Evolutionary conservation across 2,888 invertebrate species (phyloP).

Genomic region (Sepiola atlantica): DNA sequence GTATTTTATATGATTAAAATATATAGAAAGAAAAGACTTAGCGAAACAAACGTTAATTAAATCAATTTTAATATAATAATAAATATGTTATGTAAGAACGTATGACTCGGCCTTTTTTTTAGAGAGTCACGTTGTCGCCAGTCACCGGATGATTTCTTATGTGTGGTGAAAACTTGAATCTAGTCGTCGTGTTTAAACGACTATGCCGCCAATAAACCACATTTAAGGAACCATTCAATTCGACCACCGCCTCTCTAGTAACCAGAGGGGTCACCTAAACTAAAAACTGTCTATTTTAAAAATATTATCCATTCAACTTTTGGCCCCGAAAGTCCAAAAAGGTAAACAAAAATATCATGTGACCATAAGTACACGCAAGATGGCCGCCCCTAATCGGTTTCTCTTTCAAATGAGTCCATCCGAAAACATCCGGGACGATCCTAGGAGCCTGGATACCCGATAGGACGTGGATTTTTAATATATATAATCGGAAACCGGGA

Average conservation of each 20-base stretch:
- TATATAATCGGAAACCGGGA: too few relatives aligned
- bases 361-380: neutral
- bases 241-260: neutral
- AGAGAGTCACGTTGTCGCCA: neutral
- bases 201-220: neutral
- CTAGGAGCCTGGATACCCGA: neutral
- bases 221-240: neutral
- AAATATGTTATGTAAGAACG: neutral
- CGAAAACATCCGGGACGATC: neutral
- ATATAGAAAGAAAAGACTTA: too few relatives aligned
- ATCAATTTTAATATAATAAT: too few relatives aligned
- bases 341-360: constrained; percentile 45
- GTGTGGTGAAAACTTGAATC: neutral
- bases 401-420: neutral
- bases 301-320: neutral
- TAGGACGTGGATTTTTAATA: neutral
- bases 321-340: neutral
- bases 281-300: neutral
- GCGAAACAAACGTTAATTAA: too few relatives aligned
- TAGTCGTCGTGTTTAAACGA: neutral
- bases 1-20: too few relatives aligned
- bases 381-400: neutral
- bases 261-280: neutral
- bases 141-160: neutral
- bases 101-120: neutral